A percentile compares a stretch with the other conserved stretches of the same genome.
phyloP scores from a whole-genome alignment of 1,140 invertebrate genomes.

The Laupala kohalensis region DNA sequence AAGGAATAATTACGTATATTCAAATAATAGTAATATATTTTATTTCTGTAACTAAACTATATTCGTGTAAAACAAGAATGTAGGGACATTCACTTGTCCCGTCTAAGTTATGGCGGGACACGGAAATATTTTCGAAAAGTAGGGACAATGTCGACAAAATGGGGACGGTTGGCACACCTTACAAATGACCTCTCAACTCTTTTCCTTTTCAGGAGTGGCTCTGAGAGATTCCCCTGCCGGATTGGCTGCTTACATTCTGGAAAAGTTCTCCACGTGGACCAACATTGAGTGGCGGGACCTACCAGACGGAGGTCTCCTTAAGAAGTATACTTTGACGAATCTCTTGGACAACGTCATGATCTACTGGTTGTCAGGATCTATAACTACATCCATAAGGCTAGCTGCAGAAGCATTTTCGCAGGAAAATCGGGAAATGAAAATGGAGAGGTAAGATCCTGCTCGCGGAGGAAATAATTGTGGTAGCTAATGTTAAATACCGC shows the following conservation, averaged over 20 bases:
- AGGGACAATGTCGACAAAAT: too few relatives aligned
- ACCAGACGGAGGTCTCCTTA: constrained; percentile 56
- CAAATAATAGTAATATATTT: too few relatives aligned
- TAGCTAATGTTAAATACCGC: too few relatives aligned
- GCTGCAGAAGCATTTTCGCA: constrained; percentile 51
- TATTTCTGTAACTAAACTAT: too few relatives aligned
- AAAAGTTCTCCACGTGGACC: constrained; percentile 73
- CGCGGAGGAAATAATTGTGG: too few relatives aligned
- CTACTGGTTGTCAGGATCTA: constrained; percentile 67
- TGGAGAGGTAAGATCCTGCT: constrained; percentile 43
- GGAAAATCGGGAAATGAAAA: constrained; percentile 24
- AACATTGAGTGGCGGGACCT: constrained; percentile 39
- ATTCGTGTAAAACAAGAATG: too few relatives aligned
- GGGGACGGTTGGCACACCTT: too few relatives aligned
- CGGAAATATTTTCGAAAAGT: too few relatives aligned
- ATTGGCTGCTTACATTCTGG: constrained; percentile 66
- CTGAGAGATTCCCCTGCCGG: constrained; percentile 52
- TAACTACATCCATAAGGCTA: constrained; percentile 60
- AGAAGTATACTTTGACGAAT: constrained; percentile 52
- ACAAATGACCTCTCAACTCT: too few relatives aligned
- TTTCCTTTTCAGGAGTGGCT: constrained; percentile 33
- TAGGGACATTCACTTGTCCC: too few relatives aligned
- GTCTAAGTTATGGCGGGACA: too few relatives aligned
- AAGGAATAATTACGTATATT: too few relatives aligned
- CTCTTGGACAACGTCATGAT: constrained; percentile 80